Percentiles rank a stretch among this genome's conserved stretches.
Evolutionary conservation across 2,113 vertebrate genomes (phyloP).

Genomic region (Chunga burmeisteri): DNA sequence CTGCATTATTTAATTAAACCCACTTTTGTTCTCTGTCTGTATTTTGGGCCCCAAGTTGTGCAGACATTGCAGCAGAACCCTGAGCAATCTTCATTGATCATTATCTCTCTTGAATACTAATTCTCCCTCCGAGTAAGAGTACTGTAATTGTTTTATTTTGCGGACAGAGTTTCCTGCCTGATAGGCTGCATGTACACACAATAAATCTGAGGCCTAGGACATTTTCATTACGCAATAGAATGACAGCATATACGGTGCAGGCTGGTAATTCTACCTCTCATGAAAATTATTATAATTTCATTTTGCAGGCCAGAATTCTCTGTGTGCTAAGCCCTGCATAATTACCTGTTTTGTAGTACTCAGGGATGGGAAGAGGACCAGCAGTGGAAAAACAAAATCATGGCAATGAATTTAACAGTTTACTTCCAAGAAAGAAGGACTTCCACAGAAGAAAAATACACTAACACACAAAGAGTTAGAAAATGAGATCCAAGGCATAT

Average conservation of each 20-base stretch:
- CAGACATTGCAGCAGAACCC: not conserved
- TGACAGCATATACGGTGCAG: not conserved
- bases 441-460: not conserved
- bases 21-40: not conserved
- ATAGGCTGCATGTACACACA: not conserved
- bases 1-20: not conserved
- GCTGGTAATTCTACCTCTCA: not conserved
- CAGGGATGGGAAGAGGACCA: not conserved
- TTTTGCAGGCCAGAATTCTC: not conserved
- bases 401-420: not conserved
- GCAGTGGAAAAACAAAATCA: not conserved
- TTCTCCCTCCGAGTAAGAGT: not conserved
- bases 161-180: not conserved
- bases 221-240: not conserved
- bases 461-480: not conserved
- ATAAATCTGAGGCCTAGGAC: not conserved
- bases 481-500: not conserved
- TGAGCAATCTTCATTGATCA: not conserved
- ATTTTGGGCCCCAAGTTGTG: not conserved
- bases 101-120: not conserved
- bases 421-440: not conserved
- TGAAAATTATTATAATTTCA: not conserved
- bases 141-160: not conserved
- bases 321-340: not conserved
- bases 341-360: not conserved